Conservation (phyloP, 2,797 vertebrate species). For the Melanotaenia maccullochi region DNA sequence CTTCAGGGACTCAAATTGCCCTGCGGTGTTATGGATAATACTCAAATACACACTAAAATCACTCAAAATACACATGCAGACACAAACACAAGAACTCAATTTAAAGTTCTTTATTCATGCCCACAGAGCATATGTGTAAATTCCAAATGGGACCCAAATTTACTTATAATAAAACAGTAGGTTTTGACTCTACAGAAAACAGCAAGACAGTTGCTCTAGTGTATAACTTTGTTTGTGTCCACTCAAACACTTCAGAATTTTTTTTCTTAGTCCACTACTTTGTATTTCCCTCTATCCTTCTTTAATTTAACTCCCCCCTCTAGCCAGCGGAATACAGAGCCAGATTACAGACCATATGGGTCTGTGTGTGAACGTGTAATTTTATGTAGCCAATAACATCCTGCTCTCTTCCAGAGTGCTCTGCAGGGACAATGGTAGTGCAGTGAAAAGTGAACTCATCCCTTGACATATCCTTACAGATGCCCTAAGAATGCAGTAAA, state of each 20-base stretch:
- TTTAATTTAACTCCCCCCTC: slow-evolving; percentile 46
- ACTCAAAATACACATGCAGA: slow-evolving; percentile 22
- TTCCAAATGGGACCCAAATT: slow-evolving; percentile 15
- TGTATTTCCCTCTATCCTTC: slow-evolving; percentile 43
- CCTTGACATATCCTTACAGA: slow-evolving; percentile 48
- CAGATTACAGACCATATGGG: slow-evolving; percentile 64
- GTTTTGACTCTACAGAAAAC: slow-evolving; percentile 44
- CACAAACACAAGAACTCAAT: slow-evolving; percentile 10
- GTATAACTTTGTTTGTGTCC: slow-evolving; percentile 46
- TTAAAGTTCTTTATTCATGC: slow-evolving; percentile 14
- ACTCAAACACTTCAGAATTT: slow-evolving; percentile 46
- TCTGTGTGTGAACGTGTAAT: slow-evolving; percentile 52
- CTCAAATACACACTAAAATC: slow-evolving; percentile 53
- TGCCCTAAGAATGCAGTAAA: slow-evolving; percentile 37
- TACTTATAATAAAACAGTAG: slow-evolving; percentile 48
- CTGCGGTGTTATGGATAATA: slow-evolving; percentile 68
- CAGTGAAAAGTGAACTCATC: slow-evolving; percentile 52
- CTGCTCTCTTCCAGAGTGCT: slow-evolving; percentile 40
- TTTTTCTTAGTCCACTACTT: slow-evolving; percentile 48
- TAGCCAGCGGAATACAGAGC: slow-evolving; percentile 55
- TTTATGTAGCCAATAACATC: slow-evolving; percentile 62
- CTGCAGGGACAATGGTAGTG: slow-evolving; percentile 35
- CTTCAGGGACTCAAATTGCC: slow-evolving; percentile 67
- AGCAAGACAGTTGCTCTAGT: slow-evolving; percentile 52
- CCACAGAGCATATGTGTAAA: slow-evolving; percentile 23